These are phyloP conservation scores for Ariopsis seemanni DNA, from an alignment of 2,113 vertebrate species.

Conservation along the genomic window DNA sequence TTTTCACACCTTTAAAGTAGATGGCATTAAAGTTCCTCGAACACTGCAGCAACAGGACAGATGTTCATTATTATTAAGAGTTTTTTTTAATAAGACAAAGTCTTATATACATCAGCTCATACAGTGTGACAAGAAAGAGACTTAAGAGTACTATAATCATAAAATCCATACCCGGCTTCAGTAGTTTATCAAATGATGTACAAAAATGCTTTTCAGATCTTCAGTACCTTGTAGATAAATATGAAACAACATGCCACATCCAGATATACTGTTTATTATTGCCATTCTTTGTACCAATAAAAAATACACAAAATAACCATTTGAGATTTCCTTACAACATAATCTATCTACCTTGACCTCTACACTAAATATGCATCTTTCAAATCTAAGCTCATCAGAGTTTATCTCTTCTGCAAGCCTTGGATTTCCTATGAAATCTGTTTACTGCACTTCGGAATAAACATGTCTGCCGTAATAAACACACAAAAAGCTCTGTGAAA, in stretches of 20 bases:
- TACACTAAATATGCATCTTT: neutral
- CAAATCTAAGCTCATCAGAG: constrained; percentile 8
- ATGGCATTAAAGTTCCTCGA: neutral
- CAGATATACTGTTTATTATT: neutral
- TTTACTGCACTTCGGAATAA: constrained; percentile 27
- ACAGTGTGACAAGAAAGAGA: too few species aligned
- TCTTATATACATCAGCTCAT: too few species aligned
- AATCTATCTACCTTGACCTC: neutral
- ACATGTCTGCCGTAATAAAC: constrained; percentile 27
- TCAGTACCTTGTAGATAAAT: neutral
- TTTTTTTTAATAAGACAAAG: neutral
- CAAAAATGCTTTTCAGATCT: neutral
- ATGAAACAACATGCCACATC: neutral
- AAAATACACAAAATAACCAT: neutral
- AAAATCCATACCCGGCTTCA: neutral
- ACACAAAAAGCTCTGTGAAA: constrained; percentile 6
- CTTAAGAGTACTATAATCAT: neutral
- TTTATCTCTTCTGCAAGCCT: neutral
- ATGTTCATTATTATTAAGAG: neutral
- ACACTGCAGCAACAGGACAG: neutral
- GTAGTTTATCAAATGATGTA: neutral
- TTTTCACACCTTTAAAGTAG: neutral
- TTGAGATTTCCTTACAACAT: neutral
- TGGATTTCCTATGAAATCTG: constrained; percentile 11
- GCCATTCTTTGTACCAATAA: neutral